Evolutionary conservation across 2,113 vertebrate species (phyloP).

Genomic region (Tylochromis polylepis): DNA sequence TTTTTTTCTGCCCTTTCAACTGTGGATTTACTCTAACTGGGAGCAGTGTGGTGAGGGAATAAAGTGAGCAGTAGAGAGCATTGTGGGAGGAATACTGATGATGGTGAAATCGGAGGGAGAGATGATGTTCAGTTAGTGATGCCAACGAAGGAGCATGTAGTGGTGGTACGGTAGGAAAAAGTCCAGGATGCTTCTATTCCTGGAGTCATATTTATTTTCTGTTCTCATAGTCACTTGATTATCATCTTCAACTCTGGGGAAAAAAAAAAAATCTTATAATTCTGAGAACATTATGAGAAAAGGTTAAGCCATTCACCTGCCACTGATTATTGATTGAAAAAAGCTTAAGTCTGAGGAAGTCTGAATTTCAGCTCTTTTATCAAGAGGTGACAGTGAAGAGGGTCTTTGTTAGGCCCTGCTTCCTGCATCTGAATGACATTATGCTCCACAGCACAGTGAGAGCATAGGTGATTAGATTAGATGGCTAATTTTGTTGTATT

Average conservation of each 20-base stretch:
- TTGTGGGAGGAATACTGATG: conserved; percentile 27
- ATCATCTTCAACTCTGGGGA: neutral
- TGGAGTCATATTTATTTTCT: neutral
- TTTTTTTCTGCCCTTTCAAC: neutral
- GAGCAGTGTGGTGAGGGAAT: neutral
- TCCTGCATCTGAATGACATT: neutral
- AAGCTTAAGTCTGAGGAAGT: neutral
- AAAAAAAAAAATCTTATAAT: neutral
- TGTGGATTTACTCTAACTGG: neutral
- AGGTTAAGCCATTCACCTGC: neutral
- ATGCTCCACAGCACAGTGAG: neutral
- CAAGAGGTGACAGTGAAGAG: neutral
- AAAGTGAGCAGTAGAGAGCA: neutral
- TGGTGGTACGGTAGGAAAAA: neutral
- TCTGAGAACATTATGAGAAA: neutral
- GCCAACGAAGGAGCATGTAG: neutral
- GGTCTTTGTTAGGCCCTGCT: neutral
- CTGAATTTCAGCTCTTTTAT: neutral
- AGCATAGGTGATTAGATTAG: neutral
- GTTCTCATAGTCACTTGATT: neutral
- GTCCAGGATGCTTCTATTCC: neutral
- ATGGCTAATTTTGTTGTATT: neutral
- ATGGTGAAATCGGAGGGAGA: neutral
- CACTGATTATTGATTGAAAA: neutral
- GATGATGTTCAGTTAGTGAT: neutral